phyloP scores from a whole-genome alignment of 2,113 vertebrate genomes.

The Ammodytes dubius region DNA sequence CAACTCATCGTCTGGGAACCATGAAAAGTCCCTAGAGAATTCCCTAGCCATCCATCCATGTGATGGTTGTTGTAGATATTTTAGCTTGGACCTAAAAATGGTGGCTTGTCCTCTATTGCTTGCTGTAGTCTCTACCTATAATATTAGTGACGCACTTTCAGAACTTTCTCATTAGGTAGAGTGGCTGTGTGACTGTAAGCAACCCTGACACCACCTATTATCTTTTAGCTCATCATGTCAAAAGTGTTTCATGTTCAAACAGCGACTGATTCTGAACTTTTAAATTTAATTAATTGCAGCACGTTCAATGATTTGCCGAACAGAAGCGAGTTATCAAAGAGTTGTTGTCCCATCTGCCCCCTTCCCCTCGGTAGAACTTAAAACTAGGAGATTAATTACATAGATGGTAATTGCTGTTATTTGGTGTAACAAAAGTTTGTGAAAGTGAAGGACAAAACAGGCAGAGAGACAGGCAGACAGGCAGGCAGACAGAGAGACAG shows the following conservation, averaged over 20 bases:
- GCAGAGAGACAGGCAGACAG: constrained; percentile 12
- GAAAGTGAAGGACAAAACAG: constrained; percentile 42
- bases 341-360: neutral
- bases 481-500: neutral
- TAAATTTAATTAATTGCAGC: constrained; percentile 4
- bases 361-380: neutral
- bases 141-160: neutral
- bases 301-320: constrained; percentile 34
- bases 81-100: neutral
- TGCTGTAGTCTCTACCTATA: too few relatives aligned
- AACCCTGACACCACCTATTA: neutral
- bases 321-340: constrained; percentile 13
- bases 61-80: too few relatives aligned
- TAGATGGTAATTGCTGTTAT: constrained; percentile 24
- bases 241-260: neutral
- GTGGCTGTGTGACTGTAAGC: neutral
- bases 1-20: neutral
- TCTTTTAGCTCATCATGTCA: neutral
- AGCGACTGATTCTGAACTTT: neutral
- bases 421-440: constrained; percentile 37
- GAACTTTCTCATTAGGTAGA: neutral
- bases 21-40: neutral
- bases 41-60: too few relatives aligned
- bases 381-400: constrained; percentile 26
- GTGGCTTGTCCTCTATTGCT: neutral